phyloP scores from a whole-genome alignment of 2,113 vertebrate genomes.

The Lampris incognitus region DNA sequence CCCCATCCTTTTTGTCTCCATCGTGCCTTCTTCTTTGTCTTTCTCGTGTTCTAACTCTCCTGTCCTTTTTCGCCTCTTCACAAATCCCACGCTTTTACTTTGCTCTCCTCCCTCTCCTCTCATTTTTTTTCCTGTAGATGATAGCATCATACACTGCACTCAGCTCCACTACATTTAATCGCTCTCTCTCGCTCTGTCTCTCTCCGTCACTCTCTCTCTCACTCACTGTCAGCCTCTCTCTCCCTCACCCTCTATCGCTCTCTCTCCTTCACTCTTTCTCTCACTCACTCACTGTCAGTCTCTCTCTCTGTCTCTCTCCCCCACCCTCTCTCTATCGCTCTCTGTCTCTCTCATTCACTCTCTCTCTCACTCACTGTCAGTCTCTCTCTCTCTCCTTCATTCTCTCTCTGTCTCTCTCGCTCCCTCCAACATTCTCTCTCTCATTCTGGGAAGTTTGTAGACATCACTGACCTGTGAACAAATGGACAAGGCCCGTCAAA shows the following conservation, averaged over 20 bases:
- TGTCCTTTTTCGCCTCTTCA: constrained; percentile 16
- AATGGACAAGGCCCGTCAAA: constrained; percentile 14
- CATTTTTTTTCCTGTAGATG: not conserved
- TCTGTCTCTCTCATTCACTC: not conserved
- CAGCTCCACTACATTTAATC: too few species aligned
- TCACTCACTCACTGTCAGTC: not conserved
- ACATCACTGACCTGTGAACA: constrained; percentile 22
- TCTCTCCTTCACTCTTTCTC: not conserved
- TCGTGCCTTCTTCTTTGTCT: constrained; percentile 37
- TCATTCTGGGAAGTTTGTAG: not conserved
- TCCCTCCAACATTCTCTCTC: constrained; percentile 12
- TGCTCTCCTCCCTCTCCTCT: not conserved
- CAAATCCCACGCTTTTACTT: constrained; percentile 29
- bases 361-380: not conserved
- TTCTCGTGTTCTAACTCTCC: constrained; percentile 29
- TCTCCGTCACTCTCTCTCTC: not conserved
- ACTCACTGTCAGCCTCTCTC: not conserved
- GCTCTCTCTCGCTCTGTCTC: too few species aligned
- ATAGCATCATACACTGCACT: too few species aligned
- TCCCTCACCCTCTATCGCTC: not conserved
- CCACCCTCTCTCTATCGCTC: not conserved
- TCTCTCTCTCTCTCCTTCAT: constrained; percentile 6
- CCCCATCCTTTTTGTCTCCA: not conserved
- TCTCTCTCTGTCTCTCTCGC: not conserved
- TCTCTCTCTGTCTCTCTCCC: not conserved